phyloP scores from a whole-genome alignment of 2,113 vertebrate genomes.

The Varanus komodoensis region DNA sequence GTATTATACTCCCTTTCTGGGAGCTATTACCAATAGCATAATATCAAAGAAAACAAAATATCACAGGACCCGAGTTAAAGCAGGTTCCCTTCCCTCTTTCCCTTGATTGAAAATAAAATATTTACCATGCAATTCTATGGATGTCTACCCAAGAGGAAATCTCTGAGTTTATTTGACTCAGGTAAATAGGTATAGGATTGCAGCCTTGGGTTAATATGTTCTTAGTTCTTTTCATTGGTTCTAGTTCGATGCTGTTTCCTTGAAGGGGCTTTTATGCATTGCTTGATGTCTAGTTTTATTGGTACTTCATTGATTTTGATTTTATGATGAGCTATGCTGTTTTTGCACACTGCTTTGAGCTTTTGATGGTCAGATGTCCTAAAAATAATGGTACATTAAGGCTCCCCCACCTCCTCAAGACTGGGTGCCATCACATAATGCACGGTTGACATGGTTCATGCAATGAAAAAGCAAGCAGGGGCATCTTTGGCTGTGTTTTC shows the following conservation, averaged over 20 bases:
- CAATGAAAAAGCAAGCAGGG: not conserved
- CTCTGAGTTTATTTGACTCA: not conserved
- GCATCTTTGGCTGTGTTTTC: not conserved
- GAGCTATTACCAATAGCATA: no score
- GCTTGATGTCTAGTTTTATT: conserved; percentile 11
- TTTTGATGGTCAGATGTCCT: conserved; percentile 13
- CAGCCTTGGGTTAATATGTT: not conserved
- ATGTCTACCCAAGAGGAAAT: not conserved
- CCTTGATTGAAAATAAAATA: not conserved
- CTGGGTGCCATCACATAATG: not conserved
- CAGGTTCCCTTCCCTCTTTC: no score
- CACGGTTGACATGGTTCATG: not conserved
- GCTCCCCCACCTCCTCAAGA: not conserved
- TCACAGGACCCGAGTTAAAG: not conserved
- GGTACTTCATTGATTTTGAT: conserved; percentile 26
- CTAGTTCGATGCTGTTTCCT: conserved; percentile 1
- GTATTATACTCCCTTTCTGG: not conserved
- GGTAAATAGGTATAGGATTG: not conserved
- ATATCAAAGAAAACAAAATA: not conserved
- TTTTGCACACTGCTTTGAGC: conserved; percentile 3
- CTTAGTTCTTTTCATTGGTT: not conserved
- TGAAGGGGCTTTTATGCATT: conserved; percentile 13
- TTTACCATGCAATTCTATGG: not conserved
- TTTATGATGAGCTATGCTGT: conserved; percentile 4
- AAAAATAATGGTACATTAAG: conserved; percentile 5